Conservation (phyloP, 2,113 vertebrate species). For the Hylia prasina region DNA sequence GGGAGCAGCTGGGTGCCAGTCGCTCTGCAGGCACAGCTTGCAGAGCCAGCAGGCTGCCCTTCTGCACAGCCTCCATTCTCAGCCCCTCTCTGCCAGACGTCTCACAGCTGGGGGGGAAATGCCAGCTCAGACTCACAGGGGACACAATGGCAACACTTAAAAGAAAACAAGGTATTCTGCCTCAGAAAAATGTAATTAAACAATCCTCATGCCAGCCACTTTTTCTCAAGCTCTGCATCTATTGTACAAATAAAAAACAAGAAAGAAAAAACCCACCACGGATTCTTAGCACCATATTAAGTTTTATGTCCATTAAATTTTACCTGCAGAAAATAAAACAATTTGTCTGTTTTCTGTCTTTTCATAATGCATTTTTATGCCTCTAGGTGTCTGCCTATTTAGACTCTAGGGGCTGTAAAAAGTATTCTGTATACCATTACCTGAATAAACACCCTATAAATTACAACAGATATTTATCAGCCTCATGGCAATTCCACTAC, state of each 20-base stretch:
- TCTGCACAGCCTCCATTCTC: background rate
- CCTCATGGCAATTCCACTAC: constrained; percentile 30
- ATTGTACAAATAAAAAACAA: background rate
- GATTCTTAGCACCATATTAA: constrained; percentile 24
- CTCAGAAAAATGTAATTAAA: constrained; percentile 31
- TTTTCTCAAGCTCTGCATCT: background rate
- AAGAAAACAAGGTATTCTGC: background rate
- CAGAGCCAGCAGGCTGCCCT: background rate
- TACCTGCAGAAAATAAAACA: constrained; percentile 54
- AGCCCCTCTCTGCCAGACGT: background rate
- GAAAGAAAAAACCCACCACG: background rate
- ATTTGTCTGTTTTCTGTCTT: constrained; percentile 52
- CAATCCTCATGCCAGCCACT: background rate
- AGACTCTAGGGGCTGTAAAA: constrained; percentile 34
- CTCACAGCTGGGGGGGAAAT: background rate
- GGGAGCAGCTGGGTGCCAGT: background rate
- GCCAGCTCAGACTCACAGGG: background rate
- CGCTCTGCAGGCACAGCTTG: background rate
- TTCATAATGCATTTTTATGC: constrained; percentile 65
- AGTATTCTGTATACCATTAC: constrained; percentile 57
- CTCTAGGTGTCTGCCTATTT: constrained; percentile 36
- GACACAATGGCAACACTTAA: background rate
- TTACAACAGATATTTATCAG: constrained; percentile 55
- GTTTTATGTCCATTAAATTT: constrained; percentile 61
- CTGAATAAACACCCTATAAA: constrained; percentile 69